Base-by-base conservation (phyloP, 1,140 invertebrate species). In the Eubasilissa regina region DNA sequence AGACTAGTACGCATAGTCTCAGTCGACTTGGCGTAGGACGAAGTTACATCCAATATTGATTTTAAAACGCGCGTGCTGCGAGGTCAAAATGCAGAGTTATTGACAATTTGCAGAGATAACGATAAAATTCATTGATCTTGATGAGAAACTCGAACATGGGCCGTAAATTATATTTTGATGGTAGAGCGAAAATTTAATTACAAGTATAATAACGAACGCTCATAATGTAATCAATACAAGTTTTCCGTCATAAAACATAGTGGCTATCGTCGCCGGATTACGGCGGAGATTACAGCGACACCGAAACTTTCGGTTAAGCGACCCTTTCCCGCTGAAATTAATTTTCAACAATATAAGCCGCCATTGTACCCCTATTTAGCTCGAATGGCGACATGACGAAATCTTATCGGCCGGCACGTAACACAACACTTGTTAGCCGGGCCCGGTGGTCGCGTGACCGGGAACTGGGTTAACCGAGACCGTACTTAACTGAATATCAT, bases 321-420 rank as follows among this genome's bases (percentile, higher is more conserved):
- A 56, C 48, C 58, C 48, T 78, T 78, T 78, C 53, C 64, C 19
- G 56, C 12, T 70, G 35, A 70, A 78, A 78, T 78, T 78, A 78
- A 78, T 78, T 62, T 76, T 43, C 44, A 60, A 47, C 43, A 62
- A 62, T 75, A 53, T 66, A 76, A 64, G 44, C 60, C 60, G 21
- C n/a, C 17, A 44, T 66, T 70, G 47, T 66, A 44, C 43, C 17
- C 45, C 17, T 70, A 70, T 25, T 48, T 19, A 21, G 58, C 17
- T 17, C 47, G 58, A 79, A 75, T 70, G 62, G 58, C n/a, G 51
- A 66, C 15, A 47, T 25, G 75, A 82, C 78, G 77, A 81, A 75
- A 62, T 56, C 78, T 82, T 82, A 82, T 82, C 78, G 81, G 72
- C 75, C 75, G 77, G 72, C 78, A 82, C 79, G 70, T 77, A 64